Base-by-base conservation (phyloP, 2,888 invertebrate species). In the Seira musarum region DNA sequence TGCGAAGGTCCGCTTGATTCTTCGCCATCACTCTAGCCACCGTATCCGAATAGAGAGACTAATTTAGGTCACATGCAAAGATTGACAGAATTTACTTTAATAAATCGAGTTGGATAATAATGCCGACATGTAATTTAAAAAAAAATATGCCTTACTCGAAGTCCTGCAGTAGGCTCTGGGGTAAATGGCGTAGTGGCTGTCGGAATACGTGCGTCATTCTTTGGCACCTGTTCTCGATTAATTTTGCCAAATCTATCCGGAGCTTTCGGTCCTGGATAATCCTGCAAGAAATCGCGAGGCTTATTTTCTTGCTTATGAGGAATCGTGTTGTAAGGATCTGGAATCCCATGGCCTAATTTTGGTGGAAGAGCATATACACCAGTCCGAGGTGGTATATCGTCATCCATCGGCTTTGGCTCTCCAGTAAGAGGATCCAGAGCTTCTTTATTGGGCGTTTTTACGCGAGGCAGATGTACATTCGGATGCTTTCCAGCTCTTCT, bases 251-350 rank as follows among this genome's bases (percentile, higher is more conserved):
- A 49, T 66, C 46, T 49, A 2, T 30, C 57, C 3, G 53, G 6
- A 15, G 65, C 63, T 46, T 40, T 78, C 19, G 65, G 74, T 6
- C 69, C 75, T 17, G 74, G 74, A 22, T n/a, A 70, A 30, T 75
- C 75, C 1, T 76, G 76, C 0, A 68, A 60, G 46, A 65, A 69
- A 70, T 75, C 75, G 1, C 75, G 65, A 17, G 69, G 69, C 19
- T 69, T 65, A 19, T 69, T 19, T 40, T 64, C 64, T 2, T 30
- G 22, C 25, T 2, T 19, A 22, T 66, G 60, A 17, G 75, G 75
- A 2, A 76, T 21, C 8, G 66, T 66, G 25, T 81, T 81, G 64
- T 81, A 81, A 2, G 81, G 71, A 53, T 81, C 76, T 22, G 81
- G 81, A 67, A 81, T 75, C n/a, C 21, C 30, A 57, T 81, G 81